Base-by-base conservation (phyloP, 2,888 invertebrate species). In the Pimpla rufipes region DNA sequence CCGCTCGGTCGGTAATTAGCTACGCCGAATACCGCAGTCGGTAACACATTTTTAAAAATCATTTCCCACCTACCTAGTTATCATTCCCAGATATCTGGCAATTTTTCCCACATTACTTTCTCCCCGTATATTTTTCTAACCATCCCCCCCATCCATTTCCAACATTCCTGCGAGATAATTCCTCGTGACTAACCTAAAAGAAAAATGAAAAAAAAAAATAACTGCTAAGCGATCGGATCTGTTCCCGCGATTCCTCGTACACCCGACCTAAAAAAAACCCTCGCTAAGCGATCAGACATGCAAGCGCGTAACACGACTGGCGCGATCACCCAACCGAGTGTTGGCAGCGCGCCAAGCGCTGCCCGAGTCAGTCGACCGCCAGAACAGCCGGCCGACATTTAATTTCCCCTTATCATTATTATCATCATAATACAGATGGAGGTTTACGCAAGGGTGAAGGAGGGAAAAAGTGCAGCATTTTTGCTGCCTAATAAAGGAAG, bases 311-410 rank as follows among this genome's bases (percentile, higher is more conserved):
- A 21, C 52, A 21, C 52, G 3, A 21, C 52, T 52, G 2, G 8
- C n/a, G 18, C 18, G 21, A 52, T 52, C 52, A 21, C 52, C 21
- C 52, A 52, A 52, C 52, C 52, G 52, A 52, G 18, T 8, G 21
- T 16, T 21, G 52, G 52, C 52, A 1, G 21, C 52, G 18, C 18
- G 52, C 52, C 21, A 52, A 21, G 8, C 1, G 16, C 21, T 18
- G 1, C 52, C 8, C 8, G 1, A 18, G 21, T 21, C 18, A 18
- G 52, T 7, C 8, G 52, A 21, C 21, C 52, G 18, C 8, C 52
- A 18, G 21, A 52, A 16, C 21, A 4, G 10, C 52, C 8, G 21
- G 18, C 10, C 52, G 18, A 18, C 8, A 7, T 7, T 21, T 6
- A 4, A 21, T n/a, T n/a, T n/a, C n/a, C n/a, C 10, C 52, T 16